Evolutionary conservation across 2,888 invertebrate genomes (phyloP), one percentile per base, ranked within the genome.

Genomic region (Microplitis deprimator): DNA sequence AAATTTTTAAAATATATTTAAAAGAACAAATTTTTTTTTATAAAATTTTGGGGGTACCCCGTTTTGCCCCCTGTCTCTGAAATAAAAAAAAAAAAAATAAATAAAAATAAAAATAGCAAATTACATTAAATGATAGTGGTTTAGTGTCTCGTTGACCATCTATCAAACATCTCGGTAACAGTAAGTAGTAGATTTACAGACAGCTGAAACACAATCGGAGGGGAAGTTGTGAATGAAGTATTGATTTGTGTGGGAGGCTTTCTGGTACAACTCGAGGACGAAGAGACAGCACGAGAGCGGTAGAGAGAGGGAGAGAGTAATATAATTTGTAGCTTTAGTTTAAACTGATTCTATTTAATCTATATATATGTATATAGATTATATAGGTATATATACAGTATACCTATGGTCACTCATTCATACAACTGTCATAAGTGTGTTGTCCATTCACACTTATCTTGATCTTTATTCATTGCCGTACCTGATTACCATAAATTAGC

Each of bases 161-260:
- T 50, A 50, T 50, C 50, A 50, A 50, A 50, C 50, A 50, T 50
- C 50, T 50, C 50, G 50, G 50, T 50, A 50, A 50, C 50, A 50
- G 8, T 50, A 50, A 50, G 50, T 50, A 50, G 50, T 50, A 50
- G 13, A 8, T 7, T 50, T 50, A 50, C 50, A 50, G 50, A 50
- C 50, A 50, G 50, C 50, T 50, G 50, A 50, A 50, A 13, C 50
- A 50, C 50, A 50, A 50, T 61, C 79, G 70, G 79, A 79, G 82
- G 79, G 79, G 80, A 83, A 84, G 81, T 85, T 87, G 84, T 86
- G 87, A 88, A 88, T 87, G 86, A 86, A 86, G 86, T 86, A 87
- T 88, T 87, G 87, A 87, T 87, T 85, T 82, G 82, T 84, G 84
- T 83, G 82, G 81, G 84, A 83, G 82, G 81, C 79, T 82, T 81